Evolutionary conservation across 2,888 invertebrate genomes (phyloP), one percentile per base, ranked within the genome.

Genomic region (Sthenelais limicola): DNA sequence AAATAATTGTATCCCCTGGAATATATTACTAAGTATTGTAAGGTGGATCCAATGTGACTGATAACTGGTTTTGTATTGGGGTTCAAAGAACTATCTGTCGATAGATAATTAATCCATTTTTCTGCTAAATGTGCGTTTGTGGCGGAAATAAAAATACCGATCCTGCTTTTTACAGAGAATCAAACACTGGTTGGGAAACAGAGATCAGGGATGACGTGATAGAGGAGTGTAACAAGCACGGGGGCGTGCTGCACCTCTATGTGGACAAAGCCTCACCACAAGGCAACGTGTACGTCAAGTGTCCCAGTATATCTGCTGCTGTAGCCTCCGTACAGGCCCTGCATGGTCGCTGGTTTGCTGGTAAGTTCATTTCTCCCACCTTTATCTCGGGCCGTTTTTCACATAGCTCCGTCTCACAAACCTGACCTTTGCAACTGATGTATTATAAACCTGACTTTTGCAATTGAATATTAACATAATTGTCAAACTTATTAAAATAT

Each of bases 221-320:
- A 79, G 96, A 98, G 85, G 98, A 99, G 88, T 99, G 98, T 87
- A 94, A 94, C 85, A 97, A 97, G 88, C 97, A 98, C 84, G 99
- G 99, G 9, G 99, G 98, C 3, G 95, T 96, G 0, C 87, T 97
- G 51, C 98, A 98, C 85, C 94, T 97, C 30, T 97, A 94, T 85
- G 96, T 98, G 5, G 98, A 98, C 86, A 94, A 94, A 87, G 93
- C 94, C 0, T 96, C 97, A 0, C 93, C 95, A 0, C 94, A 94
- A 82, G 99, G 99, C 62, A 98, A 98, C 87, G 98, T 99, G 4
- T 99, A 99, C 88, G 97, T 98, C 66, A 99, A 99, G 88, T 98
- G 98, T 89, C 97, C 98, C 0, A 95, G 96, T 71, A 97, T 98
- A 83, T 93, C 96, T 1, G 96, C 97, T 0, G 98, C 98, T 0